Evolutionary conservation across 2,113 vertebrate genomes (phyloP).

Genomic region (Myocastor coypus): DNA sequence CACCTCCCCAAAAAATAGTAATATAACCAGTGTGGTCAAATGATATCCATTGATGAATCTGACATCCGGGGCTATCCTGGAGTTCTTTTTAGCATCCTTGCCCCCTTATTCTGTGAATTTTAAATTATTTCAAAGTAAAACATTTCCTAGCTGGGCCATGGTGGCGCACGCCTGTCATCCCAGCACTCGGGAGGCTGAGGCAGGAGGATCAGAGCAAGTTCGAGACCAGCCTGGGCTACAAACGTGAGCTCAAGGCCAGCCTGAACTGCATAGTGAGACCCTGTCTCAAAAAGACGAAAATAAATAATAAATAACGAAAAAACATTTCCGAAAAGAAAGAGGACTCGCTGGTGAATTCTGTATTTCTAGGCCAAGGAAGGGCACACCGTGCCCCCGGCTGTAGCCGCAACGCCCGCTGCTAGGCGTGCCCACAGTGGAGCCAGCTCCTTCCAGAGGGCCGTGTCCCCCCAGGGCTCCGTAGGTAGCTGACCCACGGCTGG

Average conservation of each 20-base stretch:
- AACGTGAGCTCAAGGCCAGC: too few species aligned
- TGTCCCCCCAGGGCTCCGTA: too few species aligned
- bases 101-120: constrained; percentile 31
- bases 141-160: neutral
- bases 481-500: neutral
- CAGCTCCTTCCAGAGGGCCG: too few species aligned
- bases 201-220: too few species aligned
- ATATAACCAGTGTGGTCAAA: neutral
- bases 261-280: too few species aligned
- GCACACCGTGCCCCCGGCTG: neutral
- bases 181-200: too few species aligned
- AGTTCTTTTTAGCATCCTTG: neutral
- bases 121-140: neutral
- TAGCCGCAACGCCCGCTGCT: rapidly evolving
- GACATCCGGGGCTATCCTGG: neutral
- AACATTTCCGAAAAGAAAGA: neutral
- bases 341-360: neutral
- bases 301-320: neutral
- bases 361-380: neutral
- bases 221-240: too few species aligned
- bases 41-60: neutral
- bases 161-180: too few species aligned
- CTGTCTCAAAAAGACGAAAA: too few species aligned
- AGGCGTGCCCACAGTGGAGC: neutral
- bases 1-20: neutral